Percentiles rank a stretch among this genome's conserved stretches.
Conservation (phyloP, 2,113 vertebrate species). For the Toxostoma redivivum region DNA sequence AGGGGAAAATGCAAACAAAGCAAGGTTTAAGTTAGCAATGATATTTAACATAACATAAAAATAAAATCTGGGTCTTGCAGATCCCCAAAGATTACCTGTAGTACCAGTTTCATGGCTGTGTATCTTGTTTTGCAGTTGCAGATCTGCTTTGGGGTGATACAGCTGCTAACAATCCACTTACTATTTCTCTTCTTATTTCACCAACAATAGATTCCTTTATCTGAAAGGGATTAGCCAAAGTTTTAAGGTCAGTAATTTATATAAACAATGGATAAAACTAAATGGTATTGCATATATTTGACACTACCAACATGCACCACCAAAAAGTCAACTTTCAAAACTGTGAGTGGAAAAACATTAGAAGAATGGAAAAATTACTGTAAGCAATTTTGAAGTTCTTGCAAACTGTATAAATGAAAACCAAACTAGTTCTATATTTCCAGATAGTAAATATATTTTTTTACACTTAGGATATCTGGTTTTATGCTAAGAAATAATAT, state of each 20-base stretch:
- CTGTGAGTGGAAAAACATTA: background rate
- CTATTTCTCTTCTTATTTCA: slow-evolving; percentile 91
- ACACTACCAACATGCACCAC: background rate
- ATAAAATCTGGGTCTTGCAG: background rate
- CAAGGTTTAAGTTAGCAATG: background rate
- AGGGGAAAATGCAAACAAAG: background rate
- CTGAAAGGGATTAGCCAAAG: slow-evolving; percentile 65
- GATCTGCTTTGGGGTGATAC: slow-evolving; percentile 76
- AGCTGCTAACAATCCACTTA: slow-evolving; percentile 87
- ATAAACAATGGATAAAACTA: background rate
- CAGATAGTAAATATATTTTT: background rate
- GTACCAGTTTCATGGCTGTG: slow-evolving; percentile 54
- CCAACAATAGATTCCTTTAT: slow-evolving; percentile 90
- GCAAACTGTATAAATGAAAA: background rate
- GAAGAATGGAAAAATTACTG: background rate
- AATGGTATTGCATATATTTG: background rate
- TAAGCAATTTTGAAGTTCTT: background rate
- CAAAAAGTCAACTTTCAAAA: background rate
- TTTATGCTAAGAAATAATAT: background rate
- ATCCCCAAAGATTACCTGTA: slow-evolving; percentile 62
- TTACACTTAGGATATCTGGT: background rate
- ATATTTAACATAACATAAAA: background rate
- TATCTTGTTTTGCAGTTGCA: slow-evolving; percentile 64
- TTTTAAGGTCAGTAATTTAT: slow-evolving; percentile 1
- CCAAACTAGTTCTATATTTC: background rate